A percentile compares a stretch with the other conserved stretches of the same genome.
phyloP scores from a whole-genome alignment of 2,113 vertebrate species.

The Megaptera novaeangliae region DNA sequence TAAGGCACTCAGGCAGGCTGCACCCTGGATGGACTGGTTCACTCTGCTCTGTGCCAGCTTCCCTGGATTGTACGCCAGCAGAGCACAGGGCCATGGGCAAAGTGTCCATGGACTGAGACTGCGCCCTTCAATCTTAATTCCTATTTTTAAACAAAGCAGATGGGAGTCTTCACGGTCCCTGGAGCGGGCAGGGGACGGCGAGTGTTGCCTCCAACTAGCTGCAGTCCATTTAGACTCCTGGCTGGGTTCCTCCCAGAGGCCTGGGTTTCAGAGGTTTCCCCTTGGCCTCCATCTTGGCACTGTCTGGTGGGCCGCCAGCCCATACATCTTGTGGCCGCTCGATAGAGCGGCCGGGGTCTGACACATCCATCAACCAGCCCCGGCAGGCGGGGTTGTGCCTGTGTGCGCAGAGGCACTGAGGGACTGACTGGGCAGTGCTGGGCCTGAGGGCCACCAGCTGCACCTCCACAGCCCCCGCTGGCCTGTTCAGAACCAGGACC shows the following conservation, averaged over 20 bases:
- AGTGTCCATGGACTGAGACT: neutral
- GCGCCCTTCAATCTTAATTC: neutral
- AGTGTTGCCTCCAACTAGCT: neutral
- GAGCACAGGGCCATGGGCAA: neutral
- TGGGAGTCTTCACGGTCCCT: neutral
- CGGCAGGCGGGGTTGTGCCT: constrained; percentile 23
- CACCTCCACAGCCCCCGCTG: neutral
- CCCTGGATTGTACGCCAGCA: neutral
- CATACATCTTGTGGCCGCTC: constrained; percentile 74
- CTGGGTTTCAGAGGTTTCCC: constrained; percentile 29
- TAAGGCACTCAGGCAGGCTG: neutral
- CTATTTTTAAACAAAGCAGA: constrained; percentile 23
- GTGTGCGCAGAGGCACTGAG: neutral
- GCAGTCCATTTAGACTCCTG: neutral
- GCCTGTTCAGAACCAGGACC: neutral
- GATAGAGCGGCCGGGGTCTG: constrained; percentile 71
- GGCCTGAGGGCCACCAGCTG: neutral
- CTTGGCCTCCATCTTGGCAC: constrained; percentile 68
- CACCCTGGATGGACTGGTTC: neutral
- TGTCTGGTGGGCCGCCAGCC: constrained; percentile 66
- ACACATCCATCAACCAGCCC: constrained; percentile 66
- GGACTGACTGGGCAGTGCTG: constrained; percentile 24
- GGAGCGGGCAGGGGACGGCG: neutral
- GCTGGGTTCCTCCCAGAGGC: neutral
- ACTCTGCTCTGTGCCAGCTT: neutral